Percentiles rank a stretch among this genome's conserved stretches.
These are phyloP conservation scores for Drosophila grimshawi DNA, from an alignment of 1,140 invertebrate species.

Conservation along the genomic window DNA sequence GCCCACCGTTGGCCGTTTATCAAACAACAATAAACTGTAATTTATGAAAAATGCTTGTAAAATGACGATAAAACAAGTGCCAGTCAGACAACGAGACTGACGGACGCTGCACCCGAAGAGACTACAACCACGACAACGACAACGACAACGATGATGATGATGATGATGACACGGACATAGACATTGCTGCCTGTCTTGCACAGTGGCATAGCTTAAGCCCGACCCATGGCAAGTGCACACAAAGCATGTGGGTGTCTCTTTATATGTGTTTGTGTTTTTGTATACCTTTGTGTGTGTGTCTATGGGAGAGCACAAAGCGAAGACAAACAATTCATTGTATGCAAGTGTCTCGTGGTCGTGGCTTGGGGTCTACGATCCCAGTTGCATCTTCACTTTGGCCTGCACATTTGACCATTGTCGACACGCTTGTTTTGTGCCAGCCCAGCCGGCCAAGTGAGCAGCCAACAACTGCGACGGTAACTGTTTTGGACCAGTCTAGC, in stretches of 20 bases:
- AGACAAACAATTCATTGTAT: conserved; percentile 72
- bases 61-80: conserved; percentile 82
- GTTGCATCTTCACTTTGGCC: conserved; percentile 77
- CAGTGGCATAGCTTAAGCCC: conserved; percentile 42
- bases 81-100: conserved; percentile 35
- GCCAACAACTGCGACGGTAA: conserved; percentile 8
- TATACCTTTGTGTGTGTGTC: conserved; percentile 37
- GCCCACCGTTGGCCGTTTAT: conserved; percentile 78
- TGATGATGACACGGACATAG: conserved; percentile 76
- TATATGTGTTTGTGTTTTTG: conserved; percentile 41
- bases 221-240: conserved; percentile 23
- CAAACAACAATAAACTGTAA: conserved; percentile 83
- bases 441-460: conserved; percentile 36
- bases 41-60: conserved; percentile 83
- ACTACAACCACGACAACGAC: conserved; percentile 46
- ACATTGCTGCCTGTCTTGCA: conserved; percentile 69
- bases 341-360: conserved; percentile 51
- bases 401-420: conserved; percentile 77
- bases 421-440: conserved; percentile 63
- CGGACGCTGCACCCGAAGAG: conserved; percentile 25
- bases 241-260: conserved; percentile 44
- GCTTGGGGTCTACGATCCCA: conserved; percentile 53
- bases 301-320: conserved; percentile 36
- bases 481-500: conserved; percentile 57
- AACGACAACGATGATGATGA: conserved; percentile 53